Percentiles rank a stretch among this genome's conserved stretches.
Conservation (phyloP, 2,888 invertebrate genomes). For the Minunthozetes semirufus region DNA sequence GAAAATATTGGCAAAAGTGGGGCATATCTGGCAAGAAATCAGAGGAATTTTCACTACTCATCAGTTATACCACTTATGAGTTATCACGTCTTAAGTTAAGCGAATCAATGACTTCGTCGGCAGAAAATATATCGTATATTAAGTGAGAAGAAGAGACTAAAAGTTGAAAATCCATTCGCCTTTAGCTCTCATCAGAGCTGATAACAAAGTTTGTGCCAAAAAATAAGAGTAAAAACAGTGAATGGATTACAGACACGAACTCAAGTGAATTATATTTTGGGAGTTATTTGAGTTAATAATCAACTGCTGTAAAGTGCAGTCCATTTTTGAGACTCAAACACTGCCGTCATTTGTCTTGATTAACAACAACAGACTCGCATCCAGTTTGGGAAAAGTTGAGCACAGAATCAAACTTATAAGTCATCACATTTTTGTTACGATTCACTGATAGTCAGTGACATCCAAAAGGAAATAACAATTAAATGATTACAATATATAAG, state of each 20-base stretch:
- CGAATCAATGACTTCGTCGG: not conserved
- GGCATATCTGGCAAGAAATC: not conserved
- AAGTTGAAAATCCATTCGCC: conserved; percentile 11
- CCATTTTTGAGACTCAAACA: not conserved
- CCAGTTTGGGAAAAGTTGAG: not conserved
- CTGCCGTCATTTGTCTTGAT: not conserved
- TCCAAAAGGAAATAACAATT: no score
- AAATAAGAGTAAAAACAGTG: not conserved
- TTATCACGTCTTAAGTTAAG: conserved; percentile 8
- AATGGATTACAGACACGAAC: not conserved
- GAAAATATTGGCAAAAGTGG: no score
- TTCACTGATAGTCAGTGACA: no score
- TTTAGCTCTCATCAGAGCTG: not conserved
- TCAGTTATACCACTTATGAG: no score
- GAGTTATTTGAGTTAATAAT: conserved; percentile 12
- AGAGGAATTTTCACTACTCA: not conserved
- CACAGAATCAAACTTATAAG: not conserved
- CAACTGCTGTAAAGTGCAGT: conserved; percentile 13
- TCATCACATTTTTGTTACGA: not conserved
- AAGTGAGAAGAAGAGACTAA: not conserved
- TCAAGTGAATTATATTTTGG: not conserved
- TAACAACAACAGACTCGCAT: not conserved
- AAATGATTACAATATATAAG: no score
- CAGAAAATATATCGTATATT: not conserved
- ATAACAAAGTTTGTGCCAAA: conserved; percentile 4